These are phyloP conservation scores for Eulithis prunata DNA, from an alignment of 2,888 invertebrate species.

Conservation along the genomic window DNA sequence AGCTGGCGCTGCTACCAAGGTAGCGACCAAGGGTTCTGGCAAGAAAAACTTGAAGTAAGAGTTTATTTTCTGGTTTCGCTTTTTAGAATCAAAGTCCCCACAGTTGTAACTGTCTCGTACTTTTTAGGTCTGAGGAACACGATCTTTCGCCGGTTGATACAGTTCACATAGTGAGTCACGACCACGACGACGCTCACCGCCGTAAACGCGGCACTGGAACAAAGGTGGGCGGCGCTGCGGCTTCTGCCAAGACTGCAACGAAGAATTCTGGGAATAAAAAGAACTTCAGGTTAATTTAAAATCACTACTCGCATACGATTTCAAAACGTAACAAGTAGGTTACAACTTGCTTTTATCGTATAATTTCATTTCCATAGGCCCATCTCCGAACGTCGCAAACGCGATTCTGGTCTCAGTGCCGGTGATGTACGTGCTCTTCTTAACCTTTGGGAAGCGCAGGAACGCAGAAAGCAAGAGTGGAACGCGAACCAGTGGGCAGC, in stretches of 20 bases:
- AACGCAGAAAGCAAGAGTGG: constrained; percentile 81
- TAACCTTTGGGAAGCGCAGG: constrained; percentile 85
- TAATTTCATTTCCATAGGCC: constrained; percentile 57
- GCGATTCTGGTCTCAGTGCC: constrained; percentile 85
- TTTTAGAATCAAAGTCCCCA: background rate
- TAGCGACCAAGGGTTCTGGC: constrained; percentile 77
- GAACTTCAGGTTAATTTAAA: constrained; percentile 71
- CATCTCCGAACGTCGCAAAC: constrained; percentile 81
- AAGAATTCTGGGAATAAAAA: constrained; percentile 79
- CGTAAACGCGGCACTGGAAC: constrained; percentile 76
- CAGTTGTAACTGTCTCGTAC: constrained; percentile 20
- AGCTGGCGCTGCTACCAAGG: constrained; percentile 78
- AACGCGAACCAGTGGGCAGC: constrained; percentile 75
- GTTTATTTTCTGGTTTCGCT: constrained; percentile 5
- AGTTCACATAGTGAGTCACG: constrained; percentile 63
- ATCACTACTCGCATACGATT: constrained; percentile 6
- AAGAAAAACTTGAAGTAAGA: constrained; percentile 79
- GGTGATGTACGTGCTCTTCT: constrained; percentile 85
- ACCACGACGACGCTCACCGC: constrained; percentile 67
- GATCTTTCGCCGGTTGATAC: constrained; percentile 67
- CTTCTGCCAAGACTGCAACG: constrained; percentile 75
- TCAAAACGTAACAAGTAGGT: constrained; percentile 1
- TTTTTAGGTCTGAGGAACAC: constrained; percentile 66
- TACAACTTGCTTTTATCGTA: constrained; percentile 23
- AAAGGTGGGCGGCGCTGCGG: constrained; percentile 77